Percentiles rank a stretch among this genome's conserved stretches.
These are phyloP conservation scores for Mergus octosetaceus DNA, from an alignment of 2,797 vertebrate genomes.

Conservation along the genomic window DNA sequence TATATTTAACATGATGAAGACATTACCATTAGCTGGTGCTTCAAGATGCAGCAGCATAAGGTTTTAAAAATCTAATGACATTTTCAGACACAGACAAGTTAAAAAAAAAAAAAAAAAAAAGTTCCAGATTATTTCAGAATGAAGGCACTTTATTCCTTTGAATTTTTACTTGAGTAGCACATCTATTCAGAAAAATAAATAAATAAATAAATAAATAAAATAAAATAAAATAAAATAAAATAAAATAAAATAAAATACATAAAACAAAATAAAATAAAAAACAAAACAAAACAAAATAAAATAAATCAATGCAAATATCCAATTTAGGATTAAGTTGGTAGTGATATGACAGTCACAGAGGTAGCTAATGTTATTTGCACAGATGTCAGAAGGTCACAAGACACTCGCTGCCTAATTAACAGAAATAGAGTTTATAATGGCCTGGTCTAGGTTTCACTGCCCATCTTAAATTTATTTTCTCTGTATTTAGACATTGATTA, in stretches of 20 bases:
- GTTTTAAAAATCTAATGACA: background rate
- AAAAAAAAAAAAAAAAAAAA: background rate
- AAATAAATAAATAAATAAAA: too few species aligned
- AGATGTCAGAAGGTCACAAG: conserved; percentile 60
- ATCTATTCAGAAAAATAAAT: background rate
- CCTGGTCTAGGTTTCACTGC: conserved; percentile 49
- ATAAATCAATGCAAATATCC: conserved; percentile 43
- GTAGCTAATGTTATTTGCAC: conserved; percentile 72
- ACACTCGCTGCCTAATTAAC: conserved; percentile 71
- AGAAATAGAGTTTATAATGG: conserved; percentile 65
- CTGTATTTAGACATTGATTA: background rate
- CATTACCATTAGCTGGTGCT: background rate
- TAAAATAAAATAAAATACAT: too few species aligned
- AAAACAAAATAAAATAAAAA: conserved; percentile 10
- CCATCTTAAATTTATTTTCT: conserved; percentile 35
- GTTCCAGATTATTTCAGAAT: background rate
- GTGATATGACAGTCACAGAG: conserved; percentile 50
- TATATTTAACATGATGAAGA: background rate
- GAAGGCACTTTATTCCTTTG: background rate
- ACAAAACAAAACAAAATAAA: background rate
- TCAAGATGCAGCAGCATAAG: background rate
- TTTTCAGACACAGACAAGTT: background rate
- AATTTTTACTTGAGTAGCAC: conserved; percentile 32
- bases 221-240: too few species aligned
- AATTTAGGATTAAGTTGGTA: conserved; percentile 36